Base-by-base conservation (phyloP, 2,888 invertebrate species). In the Melipona bicolor region DNA sequence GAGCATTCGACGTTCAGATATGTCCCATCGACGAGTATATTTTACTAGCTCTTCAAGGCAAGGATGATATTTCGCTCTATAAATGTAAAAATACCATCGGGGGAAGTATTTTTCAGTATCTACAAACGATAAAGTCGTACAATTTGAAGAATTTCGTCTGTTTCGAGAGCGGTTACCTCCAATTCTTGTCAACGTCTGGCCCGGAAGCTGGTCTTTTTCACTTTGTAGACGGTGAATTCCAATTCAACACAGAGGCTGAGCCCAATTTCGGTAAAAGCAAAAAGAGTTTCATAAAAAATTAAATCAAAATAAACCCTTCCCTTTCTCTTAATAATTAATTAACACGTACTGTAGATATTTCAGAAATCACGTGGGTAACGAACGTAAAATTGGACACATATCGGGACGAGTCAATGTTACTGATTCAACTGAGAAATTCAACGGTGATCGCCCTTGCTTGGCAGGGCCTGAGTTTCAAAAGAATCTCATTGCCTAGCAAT, bases 361-460 rank as follows among this genome's bases (percentile, higher is more conserved):
- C 87, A 11, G 90, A 92, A 50, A 83, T 91, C 54, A 27, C 80
- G 4, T 92, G 91, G 91, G 78, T 92, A 11, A 77, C 81, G 72
- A 85, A 85, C 76, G 84, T 95, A 59, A 94, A 94, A 2, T 79
- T 95, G 1, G 90, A 93, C 74, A 95, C 94, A 4, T 95, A 95
- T 81, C 92, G 95, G 74, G 94, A 95, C 81, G 95, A 95, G 77
- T 93, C 95, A 2, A 86, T 95, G 68, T 83, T 95, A 64, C 83
- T 95, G 13, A 91, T 94, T 4, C 95, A 95, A 89, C 91, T 91
- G 24, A 86, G 87, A 84, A 93, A 93, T 79, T 86, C 74, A 0
- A 90, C 91, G 0, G 80, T 91, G 5, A 72, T 91, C 1, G 88
- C 88, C 21, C 77, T 93, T 2, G 82, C 88, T 27, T 93, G 94